Base-by-base conservation (phyloP, 1,140 invertebrate species). In the Formica selysi region DNA sequence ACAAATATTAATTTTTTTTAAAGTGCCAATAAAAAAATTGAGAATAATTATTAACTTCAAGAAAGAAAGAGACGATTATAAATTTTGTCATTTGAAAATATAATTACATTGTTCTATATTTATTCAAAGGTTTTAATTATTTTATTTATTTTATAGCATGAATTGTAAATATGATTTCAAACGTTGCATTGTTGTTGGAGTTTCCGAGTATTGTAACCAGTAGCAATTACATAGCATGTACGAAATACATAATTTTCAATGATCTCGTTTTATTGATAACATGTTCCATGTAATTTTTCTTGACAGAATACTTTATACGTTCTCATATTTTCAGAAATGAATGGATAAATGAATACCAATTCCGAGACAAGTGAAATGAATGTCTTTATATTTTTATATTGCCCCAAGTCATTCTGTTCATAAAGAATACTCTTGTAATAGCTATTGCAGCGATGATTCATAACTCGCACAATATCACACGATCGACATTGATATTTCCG, bases 401-500 rank as follows among this genome's bases (percentile, higher is more conserved):
- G 65, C 22, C 32, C 51, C 48, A n/a, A 73, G 19, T 73, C 32
- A 83, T 74, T 61, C 36, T 48, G 26, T 48, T 73, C 54, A 83
- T 48, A 62, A 73, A 83, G 48, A 71, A 74, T 61, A 38, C 54
- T 44, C 13, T 48, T 26, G 13, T 74, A 44, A 48, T 44, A 36
- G 11, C 3, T 26, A 41, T 65, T 36, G 38, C 26, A 22, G 54
- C 22, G 22, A 38, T 86, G 88, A 89, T 65, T 89, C 87, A 88
- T 26, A 78, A 61, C 61, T 57, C 71, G 44, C 51, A 70, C 59
- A 76, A 76, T 71, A 76, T 80, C 83, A 19, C 11, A 67, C 7
- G 62, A 85, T 85, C 64, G 70, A 76, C 61, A 80, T 78, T 61
- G 70, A 86, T 65, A 67, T 81, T 88, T 89, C 87, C 87, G 83